A percentile compares a stretch with the other conserved stretches of the same genome.
These are phyloP conservation scores for Natrix natrix DNA, from an alignment of 2,797 vertebrate genomes.

Conservation along the genomic window DNA sequence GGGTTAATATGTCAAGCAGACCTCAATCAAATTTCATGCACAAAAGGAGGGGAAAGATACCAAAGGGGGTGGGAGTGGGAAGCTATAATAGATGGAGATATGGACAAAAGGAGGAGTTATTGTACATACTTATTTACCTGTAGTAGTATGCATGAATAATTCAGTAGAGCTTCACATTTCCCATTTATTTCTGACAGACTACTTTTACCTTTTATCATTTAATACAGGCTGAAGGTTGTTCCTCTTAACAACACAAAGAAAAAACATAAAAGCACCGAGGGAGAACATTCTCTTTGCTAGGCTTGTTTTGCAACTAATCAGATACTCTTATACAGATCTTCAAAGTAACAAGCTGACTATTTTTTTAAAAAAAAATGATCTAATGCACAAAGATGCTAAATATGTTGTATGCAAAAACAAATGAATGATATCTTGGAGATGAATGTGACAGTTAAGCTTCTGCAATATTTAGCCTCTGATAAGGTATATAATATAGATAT, in stretches of 20 bases:
- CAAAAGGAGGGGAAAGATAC: not conserved
- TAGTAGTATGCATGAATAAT: not conserved
- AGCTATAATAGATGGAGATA: not conserved
- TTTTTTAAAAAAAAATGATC: conserved; percentile 16
- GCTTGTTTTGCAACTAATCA: conserved; percentile 28
- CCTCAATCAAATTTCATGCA: not conserved
- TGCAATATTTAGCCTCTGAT: not conserved
- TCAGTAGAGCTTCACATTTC: conserved; percentile 26
- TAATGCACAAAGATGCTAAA: conserved; percentile 23
- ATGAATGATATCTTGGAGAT: conserved; percentile 29
- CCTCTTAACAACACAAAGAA: not conserved
- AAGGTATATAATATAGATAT: conserved; percentile 25
- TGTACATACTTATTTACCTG: not conserved
- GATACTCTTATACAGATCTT: conserved; percentile 25
- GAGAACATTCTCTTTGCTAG: conserved; percentile 30
- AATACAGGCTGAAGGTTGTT: not conserved
- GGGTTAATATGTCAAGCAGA: not conserved
- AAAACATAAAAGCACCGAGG: not conserved
- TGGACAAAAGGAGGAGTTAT: not conserved
- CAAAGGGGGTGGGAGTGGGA: not conserved
- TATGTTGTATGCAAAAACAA: conserved; percentile 20
- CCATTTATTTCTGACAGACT: conserved; percentile 35
- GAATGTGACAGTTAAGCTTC: conserved; percentile 19
- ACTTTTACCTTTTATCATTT: conserved; percentile 36
- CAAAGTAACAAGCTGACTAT: conserved; percentile 36